phyloP scores from a whole-genome alignment of 2,888 invertebrate species.

The Orthosia gracilis region DNA sequence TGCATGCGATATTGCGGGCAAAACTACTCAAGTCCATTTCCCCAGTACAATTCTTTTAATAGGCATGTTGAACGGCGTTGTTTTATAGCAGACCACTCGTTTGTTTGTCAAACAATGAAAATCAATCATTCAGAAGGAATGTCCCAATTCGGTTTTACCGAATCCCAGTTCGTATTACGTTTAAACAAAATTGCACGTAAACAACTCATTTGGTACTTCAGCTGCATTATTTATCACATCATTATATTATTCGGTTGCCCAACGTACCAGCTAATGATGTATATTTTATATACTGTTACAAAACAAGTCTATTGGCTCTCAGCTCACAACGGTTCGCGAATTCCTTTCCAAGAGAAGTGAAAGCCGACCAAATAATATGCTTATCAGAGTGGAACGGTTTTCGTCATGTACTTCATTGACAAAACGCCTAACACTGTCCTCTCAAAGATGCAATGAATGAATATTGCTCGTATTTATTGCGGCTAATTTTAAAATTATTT shows the following conservation, averaged over 20 bases:
- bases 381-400: conserved; percentile 85
- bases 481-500: conserved; percentile 80
- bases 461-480: conserved; percentile 61
- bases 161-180: conserved; percentile 48
- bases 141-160: conserved; percentile 52
- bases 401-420: conserved; percentile 74
- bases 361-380: conserved; percentile 82
- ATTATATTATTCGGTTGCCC: conserved; percentile 53
- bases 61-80: conserved; percentile 42
- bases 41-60: conserved; percentile 47
- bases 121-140: conserved; percentile 56
- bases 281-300: conserved; percentile 73
- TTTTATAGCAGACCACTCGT: conserved; percentile 40
- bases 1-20: conserved; percentile 49
- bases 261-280: conserved; percentile 58
- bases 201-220: conserved; percentile 47
- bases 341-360: conserved; percentile 84
- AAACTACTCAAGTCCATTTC: conserved; percentile 48
- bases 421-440: conserved; percentile 58
- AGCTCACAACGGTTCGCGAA: conserved; percentile 75
- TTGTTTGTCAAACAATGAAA: conserved; percentile 65
- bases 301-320: conserved; percentile 70
- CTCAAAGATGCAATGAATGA: conserved; percentile 68
- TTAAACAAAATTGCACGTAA: conserved; percentile 60
- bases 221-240: conserved; percentile 48